Percentiles rank a stretch among this genome's conserved stretches.
phyloP scores from a whole-genome alignment of 2,888 invertebrate genomes.

The Eulithis prunata region DNA sequence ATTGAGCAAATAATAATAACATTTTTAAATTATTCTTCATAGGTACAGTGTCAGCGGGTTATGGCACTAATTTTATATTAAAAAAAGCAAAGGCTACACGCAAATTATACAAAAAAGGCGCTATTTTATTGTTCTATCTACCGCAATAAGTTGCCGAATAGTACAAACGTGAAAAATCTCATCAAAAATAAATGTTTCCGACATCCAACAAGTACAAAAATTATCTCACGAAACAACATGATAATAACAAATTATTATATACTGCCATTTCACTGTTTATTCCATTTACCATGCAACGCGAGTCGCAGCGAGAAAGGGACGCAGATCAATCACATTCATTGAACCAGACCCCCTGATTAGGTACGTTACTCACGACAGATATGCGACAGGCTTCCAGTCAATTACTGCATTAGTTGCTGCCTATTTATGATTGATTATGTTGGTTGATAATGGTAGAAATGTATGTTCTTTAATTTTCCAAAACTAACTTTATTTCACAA shows the following conservation, averaged over 20 bases:
- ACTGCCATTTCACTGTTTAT: not conserved
- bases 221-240: conserved; percentile 5
- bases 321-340: too few relatives aligned
- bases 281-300: not conserved
- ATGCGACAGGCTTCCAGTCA: too few relatives aligned
- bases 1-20: conserved; percentile 64
- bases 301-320: too few relatives aligned
- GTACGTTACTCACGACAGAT: too few relatives aligned
- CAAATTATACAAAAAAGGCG: conserved; percentile 23
- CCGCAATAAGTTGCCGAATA: conserved; percentile 23
- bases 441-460: too few relatives aligned
- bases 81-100: conserved; percentile 42
- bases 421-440: too few relatives aligned
- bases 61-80: conserved; percentile 66
- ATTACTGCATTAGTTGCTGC: too few relatives aligned
- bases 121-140: conserved; percentile 14
- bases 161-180: conserved; percentile 25
- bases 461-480: too few relatives aligned
- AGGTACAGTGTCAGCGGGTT: conserved; percentile 58
- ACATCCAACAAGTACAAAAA: conserved; percentile 4
- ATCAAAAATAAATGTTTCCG: conserved; percentile 26
- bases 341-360: too few relatives aligned
- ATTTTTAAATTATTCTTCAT: conserved; percentile 31
- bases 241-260: not conserved
- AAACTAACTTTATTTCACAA: too few relatives aligned